phyloP scores from a whole-genome alignment of 2,113 vertebrate genomes.

The Motacilla alba region DNA sequence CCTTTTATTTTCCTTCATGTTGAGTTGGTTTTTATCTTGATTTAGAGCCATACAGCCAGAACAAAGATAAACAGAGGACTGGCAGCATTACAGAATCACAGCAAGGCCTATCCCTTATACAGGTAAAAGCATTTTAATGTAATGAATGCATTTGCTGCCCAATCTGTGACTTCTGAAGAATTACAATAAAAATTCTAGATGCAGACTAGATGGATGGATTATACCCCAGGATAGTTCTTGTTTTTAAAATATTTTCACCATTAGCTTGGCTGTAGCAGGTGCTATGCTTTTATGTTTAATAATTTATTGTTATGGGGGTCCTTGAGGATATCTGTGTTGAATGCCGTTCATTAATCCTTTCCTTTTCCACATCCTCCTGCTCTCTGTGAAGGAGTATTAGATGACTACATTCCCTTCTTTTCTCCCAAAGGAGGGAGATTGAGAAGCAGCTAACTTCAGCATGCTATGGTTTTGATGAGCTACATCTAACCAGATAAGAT shows the following conservation, averaged over 20 bases:
- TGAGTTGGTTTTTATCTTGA: constrained; percentile 78
- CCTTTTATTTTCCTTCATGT: constrained; percentile 76
- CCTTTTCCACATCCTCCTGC: background rate
- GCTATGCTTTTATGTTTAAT: constrained; percentile 61
- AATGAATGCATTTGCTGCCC: constrained; percentile 45
- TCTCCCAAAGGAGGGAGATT: background rate
- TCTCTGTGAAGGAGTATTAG: background rate
- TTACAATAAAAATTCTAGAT: constrained; percentile 17
- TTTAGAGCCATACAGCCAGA: constrained; percentile 68
- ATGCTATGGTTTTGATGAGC: background rate
- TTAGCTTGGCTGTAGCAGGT: constrained; percentile 54
- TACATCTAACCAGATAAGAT: background rate
- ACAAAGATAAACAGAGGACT: constrained; percentile 74
- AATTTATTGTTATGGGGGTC: constrained; percentile 37
- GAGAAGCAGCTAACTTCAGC: background rate
- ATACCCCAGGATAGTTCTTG: background rate
- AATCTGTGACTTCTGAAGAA: constrained; percentile 55
- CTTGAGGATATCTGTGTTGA: constrained; percentile 38
- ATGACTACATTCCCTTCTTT: background rate
- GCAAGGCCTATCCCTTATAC: constrained; percentile 24
- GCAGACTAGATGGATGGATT: constrained; percentile 28
- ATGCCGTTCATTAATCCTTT: constrained; percentile 53
- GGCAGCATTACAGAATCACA: constrained; percentile 29
- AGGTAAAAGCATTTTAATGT: constrained; percentile 56
- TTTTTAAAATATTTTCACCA: constrained; percentile 45